Conservation (phyloP, 2,113 vertebrate species). For the Gobiocypris rarus region DNA sequence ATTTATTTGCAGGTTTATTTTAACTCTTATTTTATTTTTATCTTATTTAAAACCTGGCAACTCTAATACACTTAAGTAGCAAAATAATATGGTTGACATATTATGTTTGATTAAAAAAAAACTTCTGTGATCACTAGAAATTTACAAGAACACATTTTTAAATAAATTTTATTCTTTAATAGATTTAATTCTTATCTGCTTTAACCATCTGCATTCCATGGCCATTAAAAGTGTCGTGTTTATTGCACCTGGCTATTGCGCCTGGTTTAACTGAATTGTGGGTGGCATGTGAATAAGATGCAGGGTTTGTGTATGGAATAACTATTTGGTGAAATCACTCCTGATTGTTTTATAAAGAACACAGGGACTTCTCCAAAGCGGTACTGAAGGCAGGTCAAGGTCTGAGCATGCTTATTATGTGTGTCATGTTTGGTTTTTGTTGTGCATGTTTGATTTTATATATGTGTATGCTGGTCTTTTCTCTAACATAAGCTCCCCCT, state of each 20-base stretch:
- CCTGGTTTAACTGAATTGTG: background rate
- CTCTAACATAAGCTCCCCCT: background rate
- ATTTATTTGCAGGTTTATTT: background rate
- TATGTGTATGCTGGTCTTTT: background rate
- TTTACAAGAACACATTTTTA: background rate
- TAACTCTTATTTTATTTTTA: too few relatives aligned
- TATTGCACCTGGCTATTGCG: background rate
- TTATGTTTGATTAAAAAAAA: background rate
- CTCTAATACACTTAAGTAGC: background rate
- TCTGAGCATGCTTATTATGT: background rate
- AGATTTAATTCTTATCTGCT: background rate
- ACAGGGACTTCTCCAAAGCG: background rate
- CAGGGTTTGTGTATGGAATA: background rate
- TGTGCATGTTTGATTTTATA: background rate
- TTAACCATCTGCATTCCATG: background rate
- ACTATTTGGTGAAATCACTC: background rate
- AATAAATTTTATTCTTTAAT: background rate
- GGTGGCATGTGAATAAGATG: background rate
- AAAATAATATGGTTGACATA: background rate
- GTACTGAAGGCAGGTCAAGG: background rate
- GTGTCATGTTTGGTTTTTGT: slow-evolving; percentile 9
- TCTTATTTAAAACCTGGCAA: background rate
- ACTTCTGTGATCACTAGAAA: background rate
- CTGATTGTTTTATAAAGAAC: slow-evolving; percentile 6
- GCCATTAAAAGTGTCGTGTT: background rate